Base-by-base conservation (phyloP, 1,140 invertebrate species). In the Aphelenchoides fujianensis region DNA sequence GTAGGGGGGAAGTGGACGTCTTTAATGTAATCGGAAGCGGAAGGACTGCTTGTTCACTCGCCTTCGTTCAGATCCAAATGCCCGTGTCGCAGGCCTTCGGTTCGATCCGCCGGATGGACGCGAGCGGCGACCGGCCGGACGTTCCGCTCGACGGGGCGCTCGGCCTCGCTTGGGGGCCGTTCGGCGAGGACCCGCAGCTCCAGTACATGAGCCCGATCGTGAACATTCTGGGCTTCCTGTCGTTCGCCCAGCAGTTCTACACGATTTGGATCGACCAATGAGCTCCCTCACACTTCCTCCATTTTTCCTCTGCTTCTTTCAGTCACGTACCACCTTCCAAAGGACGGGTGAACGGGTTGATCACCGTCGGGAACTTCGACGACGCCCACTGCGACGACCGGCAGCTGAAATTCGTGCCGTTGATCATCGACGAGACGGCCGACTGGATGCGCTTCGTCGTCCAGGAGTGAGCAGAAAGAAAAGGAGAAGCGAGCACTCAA, bases 291-390 rank as follows among this genome's bases (percentile, higher is more conserved):
- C 23, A 48, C 12, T 16, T 48, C 12, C 12, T 16, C 23, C 23
- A 12, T 16, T 16, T 23, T 48, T 16, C 23, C 41, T n/a, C n/a
- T n/a, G n/a, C n/a, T n/a, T n/a, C 28, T 59, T 59, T 19, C 55
- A 59, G 55, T 7, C 55, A 59, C 19, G 23, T 7, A 7, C 5
- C 5, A 5, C 23, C 55, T 19, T 5, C 5, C 28, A 23, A 59
- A 23, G 5, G 27, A 5, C 7, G 27, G 7, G 55, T 19, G 27
- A 23, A 5, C 55, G 55, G 55, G 19, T 19, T 59, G 5, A 59
- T 59, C 7, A 59, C 55, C 19, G 5, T 59, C 5, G 55, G 55
- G 5, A 19, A 59, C 34, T 59, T 59, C 34, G 55, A 59, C 34
- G 5, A 7, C 12, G 5, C 7, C 5, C 55, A 59, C 23, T 59